Conservation (phyloP, 2,113 vertebrate species). For the Saccopteryx leptura region DNA sequence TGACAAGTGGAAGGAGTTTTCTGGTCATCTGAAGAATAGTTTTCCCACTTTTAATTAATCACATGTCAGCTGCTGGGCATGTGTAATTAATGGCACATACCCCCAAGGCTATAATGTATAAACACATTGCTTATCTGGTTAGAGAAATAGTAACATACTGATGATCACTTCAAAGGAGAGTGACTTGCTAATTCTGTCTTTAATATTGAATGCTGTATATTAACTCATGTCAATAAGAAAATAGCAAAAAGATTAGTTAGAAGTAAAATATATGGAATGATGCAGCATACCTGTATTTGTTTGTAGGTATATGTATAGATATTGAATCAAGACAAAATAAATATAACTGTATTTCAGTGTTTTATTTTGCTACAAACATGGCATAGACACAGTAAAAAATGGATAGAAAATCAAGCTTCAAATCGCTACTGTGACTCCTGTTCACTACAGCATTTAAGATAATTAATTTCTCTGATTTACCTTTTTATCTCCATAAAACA, state of each 20-base stretch:
- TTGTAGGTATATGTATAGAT: not conserved
- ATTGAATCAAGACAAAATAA: not conserved
- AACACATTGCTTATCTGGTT: constrained; percentile 75
- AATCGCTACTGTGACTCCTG: not conserved
- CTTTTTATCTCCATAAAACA: not conserved
- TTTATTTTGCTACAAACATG: not conserved
- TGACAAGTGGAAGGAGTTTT: constrained; percentile 74
- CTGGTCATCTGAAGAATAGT: constrained; percentile 75
- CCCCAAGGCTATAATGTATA: constrained; percentile 61
- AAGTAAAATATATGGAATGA: not conserved
- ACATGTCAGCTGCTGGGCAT: constrained; percentile 67
- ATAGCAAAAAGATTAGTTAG: not conserved
- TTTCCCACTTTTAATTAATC: constrained; percentile 83
- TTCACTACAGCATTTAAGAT: not conserved
- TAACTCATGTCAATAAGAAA: not conserved
- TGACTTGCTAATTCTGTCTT: not conserved
- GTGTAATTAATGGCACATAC: constrained; percentile 77
- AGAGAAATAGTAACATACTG: constrained; percentile 63
- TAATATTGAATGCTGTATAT: not conserved
- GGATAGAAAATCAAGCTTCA: not conserved
- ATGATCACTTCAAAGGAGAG: constrained; percentile 54
- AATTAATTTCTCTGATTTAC: not conserved
- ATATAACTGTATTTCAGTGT: not conserved
- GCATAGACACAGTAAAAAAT: not conserved
- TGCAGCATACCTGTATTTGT: not conserved